Conservation (phyloP, 2,888 invertebrate genomes). For the Ischnus inquisitorius region DNA sequence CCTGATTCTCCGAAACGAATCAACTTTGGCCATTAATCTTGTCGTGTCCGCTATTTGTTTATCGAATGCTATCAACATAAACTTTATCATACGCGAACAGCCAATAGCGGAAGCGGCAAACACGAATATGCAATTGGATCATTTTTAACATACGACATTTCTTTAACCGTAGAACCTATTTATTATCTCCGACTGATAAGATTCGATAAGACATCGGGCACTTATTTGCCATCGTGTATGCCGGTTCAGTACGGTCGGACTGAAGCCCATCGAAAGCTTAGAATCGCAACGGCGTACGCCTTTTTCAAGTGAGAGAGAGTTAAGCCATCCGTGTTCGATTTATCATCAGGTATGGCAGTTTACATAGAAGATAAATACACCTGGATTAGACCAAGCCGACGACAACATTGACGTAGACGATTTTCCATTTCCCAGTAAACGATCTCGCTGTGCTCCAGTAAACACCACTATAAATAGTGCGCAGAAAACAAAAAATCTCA, state of each 20-base stretch:
- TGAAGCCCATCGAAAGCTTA: background rate
- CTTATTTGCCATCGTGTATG: background rate
- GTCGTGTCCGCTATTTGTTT: background rate
- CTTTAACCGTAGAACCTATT: background rate
- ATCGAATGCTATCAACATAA: background rate
- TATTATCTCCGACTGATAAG: conserved; percentile 11
- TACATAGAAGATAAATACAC: background rate
- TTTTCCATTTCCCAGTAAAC: background rate
- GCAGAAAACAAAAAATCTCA: background rate
- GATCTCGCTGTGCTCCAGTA: background rate
- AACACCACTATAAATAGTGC: background rate
- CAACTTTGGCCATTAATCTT: background rate
- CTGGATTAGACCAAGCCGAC: background rate
- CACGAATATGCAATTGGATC: background rate
- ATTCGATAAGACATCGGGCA: conserved; percentile 9
- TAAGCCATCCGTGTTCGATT: background rate
- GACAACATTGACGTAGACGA: background rate
- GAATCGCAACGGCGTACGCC: background rate
- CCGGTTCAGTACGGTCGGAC: background rate
- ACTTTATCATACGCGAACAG: background rate
- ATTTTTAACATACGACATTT: background rate
- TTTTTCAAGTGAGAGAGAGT: background rate
- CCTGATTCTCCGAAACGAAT: background rate
- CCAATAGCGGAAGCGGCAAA: background rate
- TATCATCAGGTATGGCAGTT: background rate